Base-by-base conservation (phyloP, 1,140 invertebrate genomes). In the Batillaria attramentaria region DNA sequence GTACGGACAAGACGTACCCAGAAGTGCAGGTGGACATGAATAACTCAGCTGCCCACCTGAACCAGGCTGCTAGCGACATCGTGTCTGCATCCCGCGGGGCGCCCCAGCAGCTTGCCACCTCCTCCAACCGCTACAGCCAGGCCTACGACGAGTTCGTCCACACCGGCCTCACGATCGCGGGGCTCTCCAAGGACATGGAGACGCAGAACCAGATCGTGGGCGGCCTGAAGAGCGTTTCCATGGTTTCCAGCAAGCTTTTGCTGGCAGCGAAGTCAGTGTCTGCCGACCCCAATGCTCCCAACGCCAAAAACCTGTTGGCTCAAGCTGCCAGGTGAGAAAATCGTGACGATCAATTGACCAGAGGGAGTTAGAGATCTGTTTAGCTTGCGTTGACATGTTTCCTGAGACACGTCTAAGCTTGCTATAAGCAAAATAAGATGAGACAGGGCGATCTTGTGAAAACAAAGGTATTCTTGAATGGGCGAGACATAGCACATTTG, bases 231-330 rank as follows among this genome's bases (percentile, higher is more conserved):
- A 96, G 95, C 80, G 95, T 99, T 0, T 96, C 96, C 0, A 94
- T 95, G 65, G 95, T 95, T 43, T 98, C 97, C 0, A 95, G 95
- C 68, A 97, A 97, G 82, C 92, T 99, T 4, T 91, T 99, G 0
- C 93, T 94, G 0, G 95, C 96, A 4, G 96, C 96, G 10, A 98
- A 98, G 92, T 95, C 94, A 2, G 94, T 98, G 66, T 95, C 96
- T 46, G 95, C 95, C 72, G 97, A 99, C 92, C 95, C 97, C 1
- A 94, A 94, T 74, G 94, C 97, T 65, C 96, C 97, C 0, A 98
- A 98, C 88, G 94, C 95, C 0, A 97, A 96, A 90, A 98, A 97
- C 92, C 94, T 97, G 78, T 90, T 98, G 0, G 94, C 95, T 18
- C 94, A 95, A 1, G 96, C 97, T 37, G 96, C 97, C 0, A 93